phyloP scores from a whole-genome alignment of 2,797 vertebrate genomes.

The Chrysocyon brachyurus region DNA sequence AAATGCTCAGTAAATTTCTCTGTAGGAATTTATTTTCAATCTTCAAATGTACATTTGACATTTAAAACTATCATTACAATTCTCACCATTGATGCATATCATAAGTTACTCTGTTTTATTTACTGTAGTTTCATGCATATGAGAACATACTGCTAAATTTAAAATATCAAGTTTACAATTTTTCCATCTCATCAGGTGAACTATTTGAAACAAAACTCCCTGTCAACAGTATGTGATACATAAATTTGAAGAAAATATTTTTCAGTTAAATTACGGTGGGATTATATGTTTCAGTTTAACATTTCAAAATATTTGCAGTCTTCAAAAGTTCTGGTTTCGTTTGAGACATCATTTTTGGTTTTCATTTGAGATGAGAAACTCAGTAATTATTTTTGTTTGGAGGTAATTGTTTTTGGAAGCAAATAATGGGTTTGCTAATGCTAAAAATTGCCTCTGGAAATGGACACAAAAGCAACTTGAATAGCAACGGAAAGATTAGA shows the following conservation, averaged over 20 bases:
- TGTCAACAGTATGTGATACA: background rate
- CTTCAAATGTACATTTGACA: slow-evolving; percentile 64
- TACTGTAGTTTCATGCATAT: slow-evolving; percentile 14
- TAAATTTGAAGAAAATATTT: slow-evolving; percentile 49
- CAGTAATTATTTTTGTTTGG: slow-evolving; percentile 22
- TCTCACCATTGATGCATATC: slow-evolving; percentile 1
- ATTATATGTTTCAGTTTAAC: slow-evolving; percentile 48
- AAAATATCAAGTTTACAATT: slow-evolving; percentile 68
- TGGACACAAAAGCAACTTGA: background rate
- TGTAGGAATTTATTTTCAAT: slow-evolving; percentile 40
- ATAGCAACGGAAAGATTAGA: background rate
- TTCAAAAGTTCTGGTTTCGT: background rate
- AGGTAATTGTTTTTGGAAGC: background rate
- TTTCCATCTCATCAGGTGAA: slow-evolving; percentile 33
- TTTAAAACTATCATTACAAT: slow-evolving; percentile 64
- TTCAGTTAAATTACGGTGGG: background rate
- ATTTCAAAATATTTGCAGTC: slow-evolving; percentile 34
- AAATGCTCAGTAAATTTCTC: slow-evolving; percentile 50
- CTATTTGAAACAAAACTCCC: slow-evolving; percentile 38
- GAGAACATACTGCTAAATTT: slow-evolving; percentile 31
- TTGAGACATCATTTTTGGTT: slow-evolving; percentile 8
- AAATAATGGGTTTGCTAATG: background rate
- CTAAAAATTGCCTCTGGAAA: background rate
- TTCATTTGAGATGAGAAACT: background rate
- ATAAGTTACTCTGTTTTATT: background rate